These are phyloP conservation scores for Ptychoptera albimana DNA, from an alignment of 2,888 invertebrate species.

Conservation along the genomic window DNA sequence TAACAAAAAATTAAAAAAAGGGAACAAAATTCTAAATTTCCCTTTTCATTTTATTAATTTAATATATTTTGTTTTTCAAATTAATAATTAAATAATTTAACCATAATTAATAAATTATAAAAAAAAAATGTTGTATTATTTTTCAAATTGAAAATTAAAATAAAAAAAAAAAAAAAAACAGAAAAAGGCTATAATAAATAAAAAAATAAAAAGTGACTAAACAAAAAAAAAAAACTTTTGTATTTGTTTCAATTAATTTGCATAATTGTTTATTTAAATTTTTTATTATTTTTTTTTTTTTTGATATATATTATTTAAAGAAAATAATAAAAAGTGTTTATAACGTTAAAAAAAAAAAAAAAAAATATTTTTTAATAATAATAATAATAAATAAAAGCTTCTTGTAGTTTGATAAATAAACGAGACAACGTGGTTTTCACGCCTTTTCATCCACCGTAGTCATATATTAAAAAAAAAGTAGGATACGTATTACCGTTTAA, in stretches of 20 bases:
- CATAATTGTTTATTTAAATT: not conserved
- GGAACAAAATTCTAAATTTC: no score
- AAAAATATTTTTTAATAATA: not conserved
- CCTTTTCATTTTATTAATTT: no score
- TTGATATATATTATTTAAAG: not conserved
- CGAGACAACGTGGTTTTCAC: slow-evolving; percentile 12
- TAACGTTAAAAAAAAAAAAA: slow-evolving; percentile 1
- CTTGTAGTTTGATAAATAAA: slow-evolving; percentile 1
- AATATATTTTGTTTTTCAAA: no score
- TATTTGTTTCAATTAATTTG: not conserved
- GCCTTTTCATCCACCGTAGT: slow-evolving; percentile 2
- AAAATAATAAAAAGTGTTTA: not conserved
- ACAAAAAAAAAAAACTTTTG: not conserved
- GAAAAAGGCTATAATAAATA: no score
- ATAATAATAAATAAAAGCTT: not conserved
- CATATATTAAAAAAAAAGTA: no score
- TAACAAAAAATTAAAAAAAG: no score
- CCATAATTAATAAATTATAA: no score
- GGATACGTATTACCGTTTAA: no score
- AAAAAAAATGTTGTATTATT: no score
- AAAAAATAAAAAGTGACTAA: not conserved
- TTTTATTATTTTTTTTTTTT: not conserved
- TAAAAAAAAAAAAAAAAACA: no score
- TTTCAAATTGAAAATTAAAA: no score
- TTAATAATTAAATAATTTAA: no score